Evolutionary conservation across 2,797 vertebrate species (phyloP).

Genomic region (Xiphophorus birchmanni): DNA sequence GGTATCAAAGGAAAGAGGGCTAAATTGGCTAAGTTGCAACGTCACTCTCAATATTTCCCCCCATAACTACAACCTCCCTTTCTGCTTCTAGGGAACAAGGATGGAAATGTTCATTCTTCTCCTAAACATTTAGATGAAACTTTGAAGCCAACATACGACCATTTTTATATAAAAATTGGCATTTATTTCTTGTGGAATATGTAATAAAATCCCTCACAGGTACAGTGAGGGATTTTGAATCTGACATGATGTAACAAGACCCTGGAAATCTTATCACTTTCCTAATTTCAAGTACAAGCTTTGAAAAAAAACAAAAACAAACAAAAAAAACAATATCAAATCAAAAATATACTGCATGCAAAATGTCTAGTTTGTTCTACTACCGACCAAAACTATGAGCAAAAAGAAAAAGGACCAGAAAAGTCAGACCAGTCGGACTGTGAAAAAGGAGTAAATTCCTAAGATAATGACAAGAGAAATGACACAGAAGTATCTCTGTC

Average conservation of each 20-base stretch:
- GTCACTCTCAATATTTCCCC: too few species aligned
- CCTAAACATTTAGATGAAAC: neutral
- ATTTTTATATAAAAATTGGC: neutral
- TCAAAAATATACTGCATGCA: conserved; percentile 10
- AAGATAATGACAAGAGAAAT: conserved; percentile 69
- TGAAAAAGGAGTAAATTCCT: conserved; percentile 68
- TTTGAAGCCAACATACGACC: neutral
- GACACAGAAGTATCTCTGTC: conserved; percentile 64
- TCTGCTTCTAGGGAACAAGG: neutral
- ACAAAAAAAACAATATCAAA: neutral
- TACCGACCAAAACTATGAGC: conserved; percentile 45
- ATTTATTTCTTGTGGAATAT: neutral
- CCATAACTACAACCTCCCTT: neutral
- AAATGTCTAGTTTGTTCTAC: conserved; percentile 52
- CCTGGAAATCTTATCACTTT: neutral
- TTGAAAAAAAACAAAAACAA: neutral
- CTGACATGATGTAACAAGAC: neutral
- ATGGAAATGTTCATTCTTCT: neutral
- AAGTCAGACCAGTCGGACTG: conserved; percentile 64
- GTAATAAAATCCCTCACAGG: neutral
- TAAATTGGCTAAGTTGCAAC: neutral
- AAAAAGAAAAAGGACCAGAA: conserved; percentile 65
- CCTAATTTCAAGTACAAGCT: neutral
- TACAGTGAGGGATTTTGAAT: neutral
- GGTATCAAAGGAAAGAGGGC: neutral